These are phyloP conservation scores for Strix aluco DNA, from an alignment of 2,113 vertebrate species.

Conservation along the genomic window DNA sequence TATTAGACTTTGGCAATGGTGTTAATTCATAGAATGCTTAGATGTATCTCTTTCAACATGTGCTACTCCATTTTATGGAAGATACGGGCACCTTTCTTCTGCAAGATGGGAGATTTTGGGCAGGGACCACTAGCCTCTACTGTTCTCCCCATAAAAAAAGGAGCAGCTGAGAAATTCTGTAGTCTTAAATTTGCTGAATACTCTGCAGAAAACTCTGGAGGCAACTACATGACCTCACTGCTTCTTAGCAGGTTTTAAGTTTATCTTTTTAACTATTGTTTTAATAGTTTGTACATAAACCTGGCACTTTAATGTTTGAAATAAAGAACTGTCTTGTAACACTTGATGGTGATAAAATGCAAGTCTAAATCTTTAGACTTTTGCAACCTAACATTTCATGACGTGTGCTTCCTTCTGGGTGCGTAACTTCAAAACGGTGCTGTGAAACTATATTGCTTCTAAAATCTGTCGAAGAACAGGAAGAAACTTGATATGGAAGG, in stretches of 20 bases:
- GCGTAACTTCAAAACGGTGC: neutral
- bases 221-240: conserved; percentile 14
- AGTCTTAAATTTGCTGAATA: neutral
- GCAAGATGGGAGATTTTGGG: neutral
- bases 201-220: neutral
- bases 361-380: neutral
- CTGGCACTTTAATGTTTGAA: conserved; percentile 74
- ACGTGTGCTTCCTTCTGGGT: neutral
- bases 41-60: neutral
- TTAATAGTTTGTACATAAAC: conserved; percentile 69
- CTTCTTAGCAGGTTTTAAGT: conserved; percentile 60
- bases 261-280: conserved; percentile 61
- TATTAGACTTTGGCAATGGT: neutral
- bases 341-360: neutral
- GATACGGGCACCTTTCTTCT: neutral
- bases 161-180: neutral
- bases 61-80: neutral
- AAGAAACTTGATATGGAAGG: neutral
- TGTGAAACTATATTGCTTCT: neutral
- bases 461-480: neutral
- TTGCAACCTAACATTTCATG: neutral
- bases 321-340: neutral
- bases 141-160: neutral
- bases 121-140: neutral
- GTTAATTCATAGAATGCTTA: conserved; percentile 14